Evolutionary conservation across 64 coral and sea anemone genomes (phyloP).

Genomic region (Catalaphyllia jardinei): DNA sequence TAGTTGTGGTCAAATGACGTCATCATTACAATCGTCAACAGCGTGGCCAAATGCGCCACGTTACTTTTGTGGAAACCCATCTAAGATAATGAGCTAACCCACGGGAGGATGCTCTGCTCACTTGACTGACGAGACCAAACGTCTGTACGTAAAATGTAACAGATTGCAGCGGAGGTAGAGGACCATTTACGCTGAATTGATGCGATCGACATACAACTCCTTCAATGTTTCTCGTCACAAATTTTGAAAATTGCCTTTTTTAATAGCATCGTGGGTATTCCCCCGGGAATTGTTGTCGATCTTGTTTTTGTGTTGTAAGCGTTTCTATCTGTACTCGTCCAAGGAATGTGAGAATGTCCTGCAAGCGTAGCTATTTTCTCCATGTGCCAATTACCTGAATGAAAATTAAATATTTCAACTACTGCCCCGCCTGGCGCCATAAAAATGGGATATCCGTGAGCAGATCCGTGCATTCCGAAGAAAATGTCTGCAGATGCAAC

Average conservation of each 20-base stretch:
- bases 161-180: too few species aligned
- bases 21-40: too few species aligned
- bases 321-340: not conserved
- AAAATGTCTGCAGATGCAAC: conserved; percentile 29
- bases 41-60: too few species aligned
- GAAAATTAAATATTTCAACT: conserved; percentile 19
- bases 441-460: conserved; percentile 14
- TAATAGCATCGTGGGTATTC: not conserved
- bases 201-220: too few species aligned
- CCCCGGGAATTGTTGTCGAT: not conserved
- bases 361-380: conserved; percentile 12
- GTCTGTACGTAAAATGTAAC: too few species aligned
- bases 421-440: conserved; percentile 25
- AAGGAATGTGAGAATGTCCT: conserved; percentile 18
- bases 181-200: too few species aligned
- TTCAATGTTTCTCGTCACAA: not conserved
- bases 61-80: too few species aligned
- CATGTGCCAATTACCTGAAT: conserved; percentile 34
- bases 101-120: too few species aligned
- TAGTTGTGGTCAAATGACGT: too few species aligned
- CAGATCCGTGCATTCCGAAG: conserved; percentile 32
- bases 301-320: not conserved
- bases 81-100: too few species aligned
- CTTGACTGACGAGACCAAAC: too few species aligned
- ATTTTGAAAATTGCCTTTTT: conserved; percentile 8